These are phyloP conservation scores for Brachypteracias leptosomus DNA, from an alignment of 2,113 vertebrate genomes.

Conservation along the genomic window DNA sequence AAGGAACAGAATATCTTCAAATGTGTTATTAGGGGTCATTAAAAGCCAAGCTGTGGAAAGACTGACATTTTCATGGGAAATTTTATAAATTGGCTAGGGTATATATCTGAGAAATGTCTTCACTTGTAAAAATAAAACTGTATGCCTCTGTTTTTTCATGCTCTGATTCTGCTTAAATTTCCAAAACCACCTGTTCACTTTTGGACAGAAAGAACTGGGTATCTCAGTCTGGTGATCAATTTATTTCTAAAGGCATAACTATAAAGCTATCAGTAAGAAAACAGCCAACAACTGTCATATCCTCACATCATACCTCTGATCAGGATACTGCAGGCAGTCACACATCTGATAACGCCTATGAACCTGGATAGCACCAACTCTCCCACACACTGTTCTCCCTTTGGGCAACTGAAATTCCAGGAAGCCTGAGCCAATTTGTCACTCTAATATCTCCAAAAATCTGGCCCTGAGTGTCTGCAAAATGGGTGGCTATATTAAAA, in stretches of 20 bases:
- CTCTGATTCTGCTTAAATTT: background rate
- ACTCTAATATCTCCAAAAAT: background rate
- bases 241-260: background rate
- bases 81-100: background rate
- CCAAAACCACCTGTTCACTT: background rate
- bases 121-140: background rate
- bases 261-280: background rate
- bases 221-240: background rate
- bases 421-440: background rate
- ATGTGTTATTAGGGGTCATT: background rate
- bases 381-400: background rate
- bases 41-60: background rate
- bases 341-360: background rate
- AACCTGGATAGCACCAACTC: background rate
- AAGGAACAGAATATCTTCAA: background rate
- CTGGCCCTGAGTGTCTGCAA: background rate
- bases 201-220: background rate
- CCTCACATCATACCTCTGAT: background rate
- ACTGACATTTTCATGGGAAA: background rate
- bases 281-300: background rate
- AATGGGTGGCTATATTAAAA: background rate
- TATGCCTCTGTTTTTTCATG: background rate
- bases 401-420: background rate
- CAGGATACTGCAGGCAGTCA: rapidly evolving
- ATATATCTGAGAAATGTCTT: background rate